Conservation (phyloP, 2,888 invertebrate genomes). For the Nomada hirtipes region DNA sequence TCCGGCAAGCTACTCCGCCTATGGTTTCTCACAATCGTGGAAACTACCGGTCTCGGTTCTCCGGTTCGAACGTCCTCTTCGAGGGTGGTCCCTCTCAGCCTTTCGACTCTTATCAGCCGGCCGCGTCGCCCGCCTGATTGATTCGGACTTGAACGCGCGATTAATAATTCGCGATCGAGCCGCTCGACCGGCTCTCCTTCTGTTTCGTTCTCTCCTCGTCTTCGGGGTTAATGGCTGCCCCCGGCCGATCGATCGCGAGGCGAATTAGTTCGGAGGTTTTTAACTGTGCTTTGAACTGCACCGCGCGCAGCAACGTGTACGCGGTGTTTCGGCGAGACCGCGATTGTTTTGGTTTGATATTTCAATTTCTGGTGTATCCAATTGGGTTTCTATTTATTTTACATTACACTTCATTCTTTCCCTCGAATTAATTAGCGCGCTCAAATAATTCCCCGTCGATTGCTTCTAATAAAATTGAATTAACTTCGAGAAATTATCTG, state of each 20-base stretch:
- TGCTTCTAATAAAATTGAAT: too few species aligned
- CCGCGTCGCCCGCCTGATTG: slow-evolving; percentile 37
- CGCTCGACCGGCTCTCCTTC: background rate
- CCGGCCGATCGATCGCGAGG: slow-evolving; percentile 22
- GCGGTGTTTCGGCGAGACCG: too few species aligned
- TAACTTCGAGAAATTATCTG: too few species aligned
- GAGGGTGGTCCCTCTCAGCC: slow-evolving; percentile 44
- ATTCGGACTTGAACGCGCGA: slow-evolving; percentile 39
- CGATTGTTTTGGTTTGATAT: too few species aligned
- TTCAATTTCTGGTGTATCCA: too few species aligned
- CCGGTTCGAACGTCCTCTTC: slow-evolving; percentile 15
- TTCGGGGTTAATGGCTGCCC: slow-evolving; percentile 30
- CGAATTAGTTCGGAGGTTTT: slow-evolving; percentile 7
- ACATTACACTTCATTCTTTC: too few species aligned
- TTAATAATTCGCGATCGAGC: slow-evolving; percentile 46
- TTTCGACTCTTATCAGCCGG: slow-evolving; percentile 1
- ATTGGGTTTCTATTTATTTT: too few species aligned
- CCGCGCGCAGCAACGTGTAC: too few species aligned
- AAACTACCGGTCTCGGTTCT: slow-evolving; percentile 42
- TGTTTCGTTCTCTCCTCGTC: background rate
- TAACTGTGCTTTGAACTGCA: background rate
- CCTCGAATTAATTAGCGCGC: too few species aligned
- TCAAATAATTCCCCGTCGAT: too few species aligned
- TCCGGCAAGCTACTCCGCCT: background rate
- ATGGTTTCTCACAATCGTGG: slow-evolving; percentile 56